phyloP scores from a whole-genome alignment of 2,113 vertebrate genomes.

The Pollimyrus isidori region DNA sequence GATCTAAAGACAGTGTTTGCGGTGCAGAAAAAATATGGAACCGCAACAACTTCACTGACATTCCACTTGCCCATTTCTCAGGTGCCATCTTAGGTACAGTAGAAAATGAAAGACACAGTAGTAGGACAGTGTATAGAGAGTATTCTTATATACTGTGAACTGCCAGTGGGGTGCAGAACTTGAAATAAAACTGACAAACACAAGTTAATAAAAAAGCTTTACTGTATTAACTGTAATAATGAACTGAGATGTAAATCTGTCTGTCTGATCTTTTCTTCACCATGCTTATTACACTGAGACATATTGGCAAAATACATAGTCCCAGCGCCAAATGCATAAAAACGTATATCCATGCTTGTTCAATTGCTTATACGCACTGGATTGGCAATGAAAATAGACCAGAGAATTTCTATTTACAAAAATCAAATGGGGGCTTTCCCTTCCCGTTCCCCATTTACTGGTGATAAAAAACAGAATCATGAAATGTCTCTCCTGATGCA shows the following conservation, averaged over 20 bases:
- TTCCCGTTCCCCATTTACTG: conserved; percentile 63
- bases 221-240: neutral
- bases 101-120: neutral
- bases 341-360: neutral
- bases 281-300: neutral
- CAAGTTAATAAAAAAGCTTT: neutral
- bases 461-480: conserved; percentile 67
- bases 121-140: neutral
- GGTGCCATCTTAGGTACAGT: neutral
- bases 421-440: conserved; percentile 28
- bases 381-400: neutral
- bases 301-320: neutral
- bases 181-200: neutral
- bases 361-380: neutral
- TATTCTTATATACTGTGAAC: neutral
- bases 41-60: neutral
- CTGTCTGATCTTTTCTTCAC: neutral
- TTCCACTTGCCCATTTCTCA: neutral
- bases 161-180: neutral
- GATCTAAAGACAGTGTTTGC: neutral
- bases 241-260: neutral
- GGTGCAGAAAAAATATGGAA: neutral
- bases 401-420: neutral
- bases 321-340: neutral
- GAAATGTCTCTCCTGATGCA: conserved; percentile 57